Evolutionary conservation across 2,113 vertebrate genomes (phyloP).

Genomic region (Tringa solitaria): DNA sequence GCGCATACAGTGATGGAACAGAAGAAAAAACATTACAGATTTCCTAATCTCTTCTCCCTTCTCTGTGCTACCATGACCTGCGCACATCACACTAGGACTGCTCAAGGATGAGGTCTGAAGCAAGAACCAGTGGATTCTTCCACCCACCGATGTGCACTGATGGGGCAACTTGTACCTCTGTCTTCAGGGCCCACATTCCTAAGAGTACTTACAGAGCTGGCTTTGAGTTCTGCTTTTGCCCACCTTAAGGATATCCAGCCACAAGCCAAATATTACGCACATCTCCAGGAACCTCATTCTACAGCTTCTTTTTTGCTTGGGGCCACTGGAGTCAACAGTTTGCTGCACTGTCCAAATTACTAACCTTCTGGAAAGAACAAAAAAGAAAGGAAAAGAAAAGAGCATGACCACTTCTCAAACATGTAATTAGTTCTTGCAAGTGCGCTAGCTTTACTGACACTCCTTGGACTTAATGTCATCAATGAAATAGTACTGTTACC

Average conservation of each 20-base stretch:
- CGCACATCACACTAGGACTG: background rate
- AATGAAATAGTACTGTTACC: fast-evolving
- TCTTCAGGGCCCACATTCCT: background rate
- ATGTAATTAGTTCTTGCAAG: background rate
- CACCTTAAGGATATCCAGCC: background rate
- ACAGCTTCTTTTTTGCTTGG: background rate
- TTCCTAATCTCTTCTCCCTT: background rate
- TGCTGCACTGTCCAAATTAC: background rate
- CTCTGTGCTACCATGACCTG: background rate
- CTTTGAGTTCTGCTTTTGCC: background rate
- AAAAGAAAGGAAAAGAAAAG: background rate
- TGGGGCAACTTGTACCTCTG: background rate
- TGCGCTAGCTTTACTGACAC: background rate
- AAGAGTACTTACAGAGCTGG: background rate
- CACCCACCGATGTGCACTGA: fast-evolving
- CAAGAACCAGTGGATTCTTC: background rate
- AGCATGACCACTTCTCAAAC: fast-evolving
- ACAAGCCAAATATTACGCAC: fast-evolving
- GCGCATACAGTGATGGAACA: background rate
- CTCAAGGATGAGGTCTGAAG: background rate
- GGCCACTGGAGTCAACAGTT: background rate
- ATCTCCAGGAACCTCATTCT: background rate
- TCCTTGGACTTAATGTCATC: background rate
- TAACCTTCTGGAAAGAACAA: background rate
- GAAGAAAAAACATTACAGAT: background rate